Evolutionary conservation across 2,113 vertebrate genomes (phyloP).

Genomic region (Lates calcarifer): DNA sequence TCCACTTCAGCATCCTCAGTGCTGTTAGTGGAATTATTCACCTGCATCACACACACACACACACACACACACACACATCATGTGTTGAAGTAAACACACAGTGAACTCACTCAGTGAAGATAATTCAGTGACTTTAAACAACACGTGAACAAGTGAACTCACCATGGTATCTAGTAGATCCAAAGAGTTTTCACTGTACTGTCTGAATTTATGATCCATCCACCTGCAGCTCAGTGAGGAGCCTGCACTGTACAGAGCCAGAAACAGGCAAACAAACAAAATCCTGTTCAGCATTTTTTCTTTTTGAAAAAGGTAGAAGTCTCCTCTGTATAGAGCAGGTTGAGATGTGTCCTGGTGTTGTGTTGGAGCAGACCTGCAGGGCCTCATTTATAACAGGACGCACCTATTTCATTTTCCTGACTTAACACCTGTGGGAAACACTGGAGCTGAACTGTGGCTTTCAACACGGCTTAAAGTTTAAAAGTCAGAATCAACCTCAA

Average conservation of each 20-base stretch:
- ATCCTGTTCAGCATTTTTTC: conserved; percentile 50
- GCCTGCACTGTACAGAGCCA: conserved; percentile 43
- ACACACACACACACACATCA: conserved; percentile 11
- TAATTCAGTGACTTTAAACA: background rate
- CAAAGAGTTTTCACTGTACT: conserved; percentile 51
- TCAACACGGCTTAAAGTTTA: background rate
- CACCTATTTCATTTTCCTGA: conserved; percentile 40
- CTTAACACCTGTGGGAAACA: background rate
- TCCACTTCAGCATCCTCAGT: conserved; percentile 17
- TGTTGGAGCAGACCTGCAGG: conserved; percentile 19
- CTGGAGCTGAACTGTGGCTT: background rate
- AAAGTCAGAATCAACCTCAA: background rate
- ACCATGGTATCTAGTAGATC: conserved; percentile 66
- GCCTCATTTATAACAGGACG: conserved; percentile 14
- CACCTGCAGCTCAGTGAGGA: conserved; percentile 71
- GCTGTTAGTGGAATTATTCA: conserved; percentile 52
- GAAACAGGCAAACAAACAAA: conserved; percentile 48
- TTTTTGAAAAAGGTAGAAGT: background rate
- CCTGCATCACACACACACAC: conserved; percentile 49
- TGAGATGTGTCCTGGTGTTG: background rate
- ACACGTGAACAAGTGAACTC: background rate
- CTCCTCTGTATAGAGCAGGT: background rate
- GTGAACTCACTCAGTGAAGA: background rate
- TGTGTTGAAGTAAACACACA: background rate
- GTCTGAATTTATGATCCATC: conserved; percentile 67